Percentiles rank a stretch among this genome's conserved stretches.
These are phyloP conservation scores for Penelope pileata DNA, from an alignment of 2,113 vertebrate genomes.

Conservation along the genomic window DNA sequence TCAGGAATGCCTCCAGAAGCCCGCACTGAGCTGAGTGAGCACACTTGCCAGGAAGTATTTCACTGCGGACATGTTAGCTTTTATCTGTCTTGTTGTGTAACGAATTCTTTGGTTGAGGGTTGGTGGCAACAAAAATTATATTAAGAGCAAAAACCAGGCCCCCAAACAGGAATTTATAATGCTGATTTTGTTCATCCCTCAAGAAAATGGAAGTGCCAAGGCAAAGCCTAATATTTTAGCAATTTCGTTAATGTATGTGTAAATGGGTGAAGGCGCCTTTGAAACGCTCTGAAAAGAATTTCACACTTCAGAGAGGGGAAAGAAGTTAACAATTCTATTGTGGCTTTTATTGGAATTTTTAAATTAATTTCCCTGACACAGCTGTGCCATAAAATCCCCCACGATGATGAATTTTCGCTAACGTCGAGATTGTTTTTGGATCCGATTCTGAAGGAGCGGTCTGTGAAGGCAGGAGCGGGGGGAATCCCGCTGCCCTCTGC, in stretches of 20 bases:
- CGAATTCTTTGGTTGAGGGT: slow-evolving; percentile 36
- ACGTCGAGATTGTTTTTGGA: neutral
- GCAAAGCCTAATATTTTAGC: slow-evolving; percentile 52
- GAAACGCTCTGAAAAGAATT: slow-evolving; percentile 38
- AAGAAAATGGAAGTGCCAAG: slow-evolving; percentile 48
- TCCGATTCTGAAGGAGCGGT: neutral
- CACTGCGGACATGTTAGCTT: slow-evolving; percentile 2
- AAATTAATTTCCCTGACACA: slow-evolving; percentile 1
- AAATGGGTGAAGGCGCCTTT: slow-evolving; percentile 45
- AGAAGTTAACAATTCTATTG: slow-evolving; percentile 47
- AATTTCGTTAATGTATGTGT: slow-evolving; percentile 26
- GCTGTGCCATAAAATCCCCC: neutral
- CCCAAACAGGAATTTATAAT: slow-evolving; percentile 11
- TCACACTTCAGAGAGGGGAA: slow-evolving; percentile 20
- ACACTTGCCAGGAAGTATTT: slow-evolving; percentile 36
- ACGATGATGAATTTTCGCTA: neutral
- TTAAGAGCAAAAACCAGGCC: slow-evolving; percentile 29
- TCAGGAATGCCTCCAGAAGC: slow-evolving; percentile 31
- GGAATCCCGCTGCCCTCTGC: neutral
- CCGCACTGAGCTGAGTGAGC: neutral
- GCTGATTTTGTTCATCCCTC: slow-evolving; percentile 19
- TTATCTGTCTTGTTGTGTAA: slow-evolving; percentile 20
- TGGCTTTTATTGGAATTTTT: slow-evolving; percentile 23
- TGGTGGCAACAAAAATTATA: slow-evolving; percentile 55
- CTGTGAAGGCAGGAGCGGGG: neutral